A percentile compares a stretch with the other conserved stretches of the same genome.
Conservation (phyloP, 2,888 invertebrate genomes). For the Drosophila macrospina region DNA sequence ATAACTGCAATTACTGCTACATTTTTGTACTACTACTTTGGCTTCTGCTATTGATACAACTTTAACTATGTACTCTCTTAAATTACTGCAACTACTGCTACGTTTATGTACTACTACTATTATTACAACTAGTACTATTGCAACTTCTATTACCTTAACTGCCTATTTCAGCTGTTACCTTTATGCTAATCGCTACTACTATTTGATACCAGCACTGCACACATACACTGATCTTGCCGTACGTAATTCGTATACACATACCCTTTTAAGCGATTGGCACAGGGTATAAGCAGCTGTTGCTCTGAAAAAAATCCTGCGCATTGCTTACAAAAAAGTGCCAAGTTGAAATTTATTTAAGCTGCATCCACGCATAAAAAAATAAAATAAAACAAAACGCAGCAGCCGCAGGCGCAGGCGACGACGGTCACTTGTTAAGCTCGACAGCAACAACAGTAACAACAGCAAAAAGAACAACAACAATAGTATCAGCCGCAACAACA, state of each 20-base stretch:
- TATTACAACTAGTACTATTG: too few species aligned
- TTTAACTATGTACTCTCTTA: too few species aligned
- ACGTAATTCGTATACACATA: background rate
- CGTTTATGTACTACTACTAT: too few species aligned
- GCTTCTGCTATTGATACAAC: background rate
- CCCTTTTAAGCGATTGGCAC: background rate
- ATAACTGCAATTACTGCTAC: background rate
- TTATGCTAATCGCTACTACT: background rate
- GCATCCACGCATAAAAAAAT: constrained; percentile 41
- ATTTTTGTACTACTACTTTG: background rate
- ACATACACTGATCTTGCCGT: background rate
- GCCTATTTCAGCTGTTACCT: too few species aligned
- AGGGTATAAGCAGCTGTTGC: constrained; percentile 52
- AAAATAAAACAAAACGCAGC: constrained; percentile 25
- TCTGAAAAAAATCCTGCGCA: constrained; percentile 49
- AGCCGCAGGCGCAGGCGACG: constrained; percentile 50
- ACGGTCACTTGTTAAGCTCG: constrained; percentile 56
- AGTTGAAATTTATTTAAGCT: constrained; percentile 61
- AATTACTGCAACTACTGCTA: too few species aligned
- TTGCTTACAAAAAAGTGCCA: constrained; percentile 52
- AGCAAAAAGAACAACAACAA: background rate
- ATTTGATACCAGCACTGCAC: background rate
- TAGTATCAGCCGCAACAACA: background rate
- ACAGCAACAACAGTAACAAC: constrained; percentile 4
- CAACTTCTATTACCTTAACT: too few species aligned